phyloP scores from a whole-genome alignment of 2,888 invertebrate genomes.

The Epinotia bilunana region DNA sequence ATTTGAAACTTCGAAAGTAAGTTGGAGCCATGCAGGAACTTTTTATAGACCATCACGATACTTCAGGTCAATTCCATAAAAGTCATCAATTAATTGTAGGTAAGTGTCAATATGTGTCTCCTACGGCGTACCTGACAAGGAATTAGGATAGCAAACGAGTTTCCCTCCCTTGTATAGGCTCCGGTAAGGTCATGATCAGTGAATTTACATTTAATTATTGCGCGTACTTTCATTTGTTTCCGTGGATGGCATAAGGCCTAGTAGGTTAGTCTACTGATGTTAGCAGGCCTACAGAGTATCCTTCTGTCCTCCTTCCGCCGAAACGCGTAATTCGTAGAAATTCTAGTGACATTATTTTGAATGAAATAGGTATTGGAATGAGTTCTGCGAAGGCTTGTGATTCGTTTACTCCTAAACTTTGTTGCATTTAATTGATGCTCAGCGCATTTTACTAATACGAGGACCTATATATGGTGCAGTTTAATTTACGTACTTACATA shows the following conservation, averaged over 20 bases:
- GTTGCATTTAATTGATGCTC: not conserved
- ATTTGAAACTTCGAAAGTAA: not conserved
- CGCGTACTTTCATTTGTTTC: constrained; percentile 39
- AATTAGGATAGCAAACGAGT: constrained; percentile 28
- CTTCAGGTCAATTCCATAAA: constrained; percentile 18
- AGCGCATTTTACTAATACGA: not conserved
- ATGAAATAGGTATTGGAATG: too few species aligned
- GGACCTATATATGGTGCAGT: not conserved
- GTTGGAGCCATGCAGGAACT: not conserved
- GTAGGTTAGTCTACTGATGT: constrained; percentile 2
- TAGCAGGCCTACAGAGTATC: constrained; percentile 1
- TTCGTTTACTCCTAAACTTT: too few species aligned
- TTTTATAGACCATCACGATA: not conserved
- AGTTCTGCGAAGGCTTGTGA: too few species aligned
- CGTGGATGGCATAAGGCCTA: constrained; percentile 23
- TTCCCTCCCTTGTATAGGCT: constrained; percentile 24
- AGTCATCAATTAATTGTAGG: not conserved
- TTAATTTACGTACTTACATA: not conserved
- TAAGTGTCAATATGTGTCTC: not conserved
- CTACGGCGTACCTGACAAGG: constrained; percentile 9
- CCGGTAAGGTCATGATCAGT: constrained; percentile 35
- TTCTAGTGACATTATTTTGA: too few species aligned
- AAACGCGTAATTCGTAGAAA: not conserved
- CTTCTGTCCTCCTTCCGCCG: not conserved
- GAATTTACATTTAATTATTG: constrained; percentile 37